Evolutionary conservation across 2,797 vertebrate genomes (phyloP), one percentile per base, ranked within the genome.

Genomic region (Tauraco hartlaubi): DNA sequence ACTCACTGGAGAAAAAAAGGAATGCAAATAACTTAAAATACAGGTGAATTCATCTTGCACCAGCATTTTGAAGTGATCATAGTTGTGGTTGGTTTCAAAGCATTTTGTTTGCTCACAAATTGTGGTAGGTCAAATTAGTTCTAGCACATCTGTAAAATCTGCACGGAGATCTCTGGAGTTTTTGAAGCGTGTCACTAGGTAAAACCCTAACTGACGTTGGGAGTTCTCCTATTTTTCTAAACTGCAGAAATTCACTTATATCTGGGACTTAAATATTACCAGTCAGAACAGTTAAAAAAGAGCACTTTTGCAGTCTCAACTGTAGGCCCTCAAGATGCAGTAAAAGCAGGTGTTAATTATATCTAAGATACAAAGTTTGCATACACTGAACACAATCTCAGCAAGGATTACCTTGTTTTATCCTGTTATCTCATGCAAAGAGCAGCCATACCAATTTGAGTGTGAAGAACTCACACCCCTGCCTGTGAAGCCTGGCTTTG

Each of bases 331-430:
- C 3, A 3, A 75, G 66, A 64, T 31, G 28, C 49, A 85, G 44
- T 90, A 96, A 89, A 87, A 73, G 26, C 44, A 80, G 41, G 56
- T 62, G 75, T 58, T 91, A 91, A 87, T 61, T 82, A 21, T 64
- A 76, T 18, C 68, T 25, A 33, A 82, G 37, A 84, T 26, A 79
- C 61, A 72, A 93, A 80, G 69, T 52, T 61, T 73, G 49, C 78
- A 87, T 67, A 59, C n/a, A 33, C 71, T 39, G 39, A 77, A 55
- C 9, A 25, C 56, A 89, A 56, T 54, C 74, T 84, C 61, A 37
- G 44, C 26, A 64, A 89, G 26, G 56, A 76, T 54, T 69, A 66
- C 39, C 62, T 64, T 22, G 18, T 29, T 87, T 92, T 79, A 76
- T 68, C 56, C 75, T 39, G 26, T 67, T 95, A 79, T 46, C 84